phyloP scores from a whole-genome alignment of 2,888 invertebrate species.

The Seladonia tumulorum region DNA sequence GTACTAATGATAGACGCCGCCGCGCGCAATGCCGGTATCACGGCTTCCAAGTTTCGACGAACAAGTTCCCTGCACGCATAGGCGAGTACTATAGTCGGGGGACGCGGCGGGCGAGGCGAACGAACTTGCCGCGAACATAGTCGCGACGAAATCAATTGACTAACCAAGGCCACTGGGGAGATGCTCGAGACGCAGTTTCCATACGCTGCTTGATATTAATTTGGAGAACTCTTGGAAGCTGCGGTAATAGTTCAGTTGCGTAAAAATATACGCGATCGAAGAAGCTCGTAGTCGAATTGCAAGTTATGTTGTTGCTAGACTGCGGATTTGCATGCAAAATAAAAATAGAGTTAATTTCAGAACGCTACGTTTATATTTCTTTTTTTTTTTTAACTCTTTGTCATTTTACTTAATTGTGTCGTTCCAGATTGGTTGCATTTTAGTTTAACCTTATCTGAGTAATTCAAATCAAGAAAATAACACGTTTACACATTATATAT shows the following conservation, averaged over 20 bases:
- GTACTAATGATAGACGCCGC: slow-evolving; percentile 67
- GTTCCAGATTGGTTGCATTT: no score
- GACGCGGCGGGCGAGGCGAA: not conserved
- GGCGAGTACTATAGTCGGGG: slow-evolving; percentile 5
- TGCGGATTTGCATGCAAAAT: not conserved
- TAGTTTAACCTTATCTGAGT: no score
- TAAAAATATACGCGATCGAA: not conserved
- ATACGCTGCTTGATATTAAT: not conserved
- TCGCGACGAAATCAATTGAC: slow-evolving; percentile 3
- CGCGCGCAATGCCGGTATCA: slow-evolving; percentile 57
- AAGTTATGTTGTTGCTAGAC: not conserved
- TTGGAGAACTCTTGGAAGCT: not conserved
- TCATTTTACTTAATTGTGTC: no score
- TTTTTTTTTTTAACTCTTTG: no score
- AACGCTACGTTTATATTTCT: no score
- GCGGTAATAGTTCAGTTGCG: not conserved
- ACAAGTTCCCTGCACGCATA: slow-evolving; percentile 56
- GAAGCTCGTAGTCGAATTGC: not conserved
- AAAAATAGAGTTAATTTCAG: not conserved
- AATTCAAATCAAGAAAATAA: no score
- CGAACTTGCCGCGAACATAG: slow-evolving; percentile 11
- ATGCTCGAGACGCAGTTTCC: not conserved
- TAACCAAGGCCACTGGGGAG: not conserved
- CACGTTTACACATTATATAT: no score
- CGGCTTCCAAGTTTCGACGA: slow-evolving; percentile 61